Base-by-base conservation (phyloP, 2,797 vertebrate species). In the Micromesistius poutassou region DNA sequence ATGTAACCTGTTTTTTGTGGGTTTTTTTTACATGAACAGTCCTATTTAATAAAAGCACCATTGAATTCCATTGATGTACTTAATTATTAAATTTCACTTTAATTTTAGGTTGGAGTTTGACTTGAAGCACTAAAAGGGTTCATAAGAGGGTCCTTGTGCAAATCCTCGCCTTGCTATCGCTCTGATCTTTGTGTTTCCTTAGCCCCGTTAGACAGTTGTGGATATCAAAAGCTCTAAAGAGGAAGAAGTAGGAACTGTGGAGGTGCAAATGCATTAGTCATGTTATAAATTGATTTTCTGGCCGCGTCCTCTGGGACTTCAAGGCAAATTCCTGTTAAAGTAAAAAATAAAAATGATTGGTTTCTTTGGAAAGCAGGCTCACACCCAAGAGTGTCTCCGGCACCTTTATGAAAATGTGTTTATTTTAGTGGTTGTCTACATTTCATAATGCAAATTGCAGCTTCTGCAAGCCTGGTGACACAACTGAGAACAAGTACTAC, bases 241-340 rank as follows among this genome's bases (percentile, higher is more conserved):
- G 83, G 83, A 80, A 30, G 83, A 81, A 84, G 80, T 88, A 85
- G 84, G 85, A 85, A 91, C 82, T 87, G 81, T 82, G 62, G 76
- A 77, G 88, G 83, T 91, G 85, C 77, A 86, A 90, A 93, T 91
- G 87, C 88, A 89, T 89, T 87, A 87, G 81, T 87, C 76, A 73
- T 88, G 79, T 85, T 85, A 89, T 89, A 91, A 91, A 93, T 90
- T 90, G 86, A 91, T 93, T 91, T 90, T 88, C 85, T 81, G 84
- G 86, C 89, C 87, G 81, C 77, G 79, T 79, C 79, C 78, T 89
- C 88, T 85, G 91, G 62, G 62, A 68, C 62, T 68, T 30, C 9
- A 68, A 91, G 91, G 88, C 77, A 88, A 85, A 87, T 81, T 86
- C 80, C 77, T 84, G 78, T 78, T 82, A 74, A 91, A 88, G 88